These are phyloP conservation scores for Engystomops pustulosus DNA, from an alignment of 2,113 vertebrate species.

Conservation along the genomic window DNA sequence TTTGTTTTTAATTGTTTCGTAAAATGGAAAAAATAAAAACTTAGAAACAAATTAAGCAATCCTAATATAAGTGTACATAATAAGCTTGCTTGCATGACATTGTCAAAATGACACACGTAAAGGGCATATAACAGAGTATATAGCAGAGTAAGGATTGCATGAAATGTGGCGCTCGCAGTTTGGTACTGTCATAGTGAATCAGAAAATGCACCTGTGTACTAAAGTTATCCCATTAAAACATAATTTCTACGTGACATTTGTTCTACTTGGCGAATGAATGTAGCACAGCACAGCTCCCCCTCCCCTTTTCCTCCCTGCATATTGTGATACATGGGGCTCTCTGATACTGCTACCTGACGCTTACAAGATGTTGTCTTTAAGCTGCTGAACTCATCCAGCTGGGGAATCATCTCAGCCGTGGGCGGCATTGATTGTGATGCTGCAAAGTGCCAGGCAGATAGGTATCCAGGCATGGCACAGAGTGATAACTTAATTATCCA, in stretches of 20 bases:
- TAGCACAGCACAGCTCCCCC: background rate
- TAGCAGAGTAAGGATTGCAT: background rate
- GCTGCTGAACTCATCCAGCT: conserved; percentile 48
- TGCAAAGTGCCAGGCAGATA: conserved; percentile 35
- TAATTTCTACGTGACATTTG: conserved; percentile 38
- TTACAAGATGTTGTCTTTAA: conserved; percentile 44
- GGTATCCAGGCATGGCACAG: conserved; percentile 41
- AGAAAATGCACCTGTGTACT: conserved; percentile 9
- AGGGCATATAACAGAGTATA: no score
- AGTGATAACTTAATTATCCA: conserved; percentile 50
- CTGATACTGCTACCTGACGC: conserved; percentile 40
- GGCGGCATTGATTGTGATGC: conserved; percentile 45
- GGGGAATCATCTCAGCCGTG: conserved; percentile 48
- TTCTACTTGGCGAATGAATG: conserved; percentile 10
- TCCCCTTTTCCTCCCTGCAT: conserved; percentile 14
- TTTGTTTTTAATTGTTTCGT: no score
- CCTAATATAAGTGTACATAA: no score
- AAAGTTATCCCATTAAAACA: no score
- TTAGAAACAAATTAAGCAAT: no score
- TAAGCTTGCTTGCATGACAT: background rate
- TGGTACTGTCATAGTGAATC: conserved; percentile 6
- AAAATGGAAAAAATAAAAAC: no score
- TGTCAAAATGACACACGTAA: background rate
- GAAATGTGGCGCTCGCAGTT: conserved; percentile 28
- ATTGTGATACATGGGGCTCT: conserved; percentile 33